Evolutionary conservation across 2,888 invertebrate genomes (phyloP).

Genomic region (Oscheius sp.): DNA sequence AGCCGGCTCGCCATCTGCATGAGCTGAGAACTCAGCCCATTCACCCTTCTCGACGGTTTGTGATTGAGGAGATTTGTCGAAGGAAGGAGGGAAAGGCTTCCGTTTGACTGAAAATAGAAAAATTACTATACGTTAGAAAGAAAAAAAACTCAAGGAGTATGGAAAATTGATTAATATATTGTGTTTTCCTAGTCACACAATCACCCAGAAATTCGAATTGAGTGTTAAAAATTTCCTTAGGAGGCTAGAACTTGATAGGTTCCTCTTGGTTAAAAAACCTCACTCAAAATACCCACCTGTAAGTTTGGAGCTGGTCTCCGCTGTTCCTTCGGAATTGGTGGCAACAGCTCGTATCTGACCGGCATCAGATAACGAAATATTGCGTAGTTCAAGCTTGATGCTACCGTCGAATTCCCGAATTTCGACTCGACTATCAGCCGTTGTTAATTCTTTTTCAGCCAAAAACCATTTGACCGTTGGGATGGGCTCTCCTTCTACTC

Average conservation of each 20-base stretch:
- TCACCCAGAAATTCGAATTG: no score
- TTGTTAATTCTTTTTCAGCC: conserved; percentile 57
- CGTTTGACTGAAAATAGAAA: conserved; percentile 31
- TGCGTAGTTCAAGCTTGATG: conserved; percentile 61
- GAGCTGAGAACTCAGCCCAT: conserved; percentile 62
- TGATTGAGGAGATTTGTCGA: conserved; percentile 45
- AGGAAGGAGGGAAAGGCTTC: conserved; percentile 50
- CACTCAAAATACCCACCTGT: no score
- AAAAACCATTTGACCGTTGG: conserved; percentile 65
- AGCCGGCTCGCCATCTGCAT: conserved; percentile 61
- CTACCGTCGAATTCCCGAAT: conserved; percentile 67
- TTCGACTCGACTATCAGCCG: conserved; percentile 45
- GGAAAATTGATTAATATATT: no score
- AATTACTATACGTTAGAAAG: no score
- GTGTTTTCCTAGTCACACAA: no score
- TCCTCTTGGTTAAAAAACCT: background rate
- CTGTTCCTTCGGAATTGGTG: conserved; percentile 68
- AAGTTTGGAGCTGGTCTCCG: conserved; percentile 35
- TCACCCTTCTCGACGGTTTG: conserved; percentile 58
- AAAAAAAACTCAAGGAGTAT: no score
- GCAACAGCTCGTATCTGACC: conserved; percentile 70
- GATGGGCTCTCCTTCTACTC: conserved; percentile 67
- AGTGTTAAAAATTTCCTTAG: no score
- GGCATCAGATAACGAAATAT: conserved; percentile 54
- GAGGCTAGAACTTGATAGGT: no score